These are phyloP conservation scores for Himalopsyche kuldschensis DNA, from an alignment of 2,888 invertebrate species.

Conservation along the genomic window DNA sequence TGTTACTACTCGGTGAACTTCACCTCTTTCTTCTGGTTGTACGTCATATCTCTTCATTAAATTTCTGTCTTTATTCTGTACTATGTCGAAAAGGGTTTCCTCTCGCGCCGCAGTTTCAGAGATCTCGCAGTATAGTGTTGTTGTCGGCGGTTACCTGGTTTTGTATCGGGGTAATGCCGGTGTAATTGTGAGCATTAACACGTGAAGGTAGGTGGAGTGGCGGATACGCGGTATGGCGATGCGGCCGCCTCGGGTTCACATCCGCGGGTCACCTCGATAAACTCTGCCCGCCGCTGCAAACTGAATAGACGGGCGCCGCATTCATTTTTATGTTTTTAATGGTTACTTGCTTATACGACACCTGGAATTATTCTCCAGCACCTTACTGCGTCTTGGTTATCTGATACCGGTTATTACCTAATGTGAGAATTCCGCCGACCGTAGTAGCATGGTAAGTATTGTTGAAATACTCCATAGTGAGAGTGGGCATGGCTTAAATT, in stretches of 20 bases:
- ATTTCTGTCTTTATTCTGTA: no score
- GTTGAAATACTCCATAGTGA: no score
- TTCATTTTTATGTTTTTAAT: background rate
- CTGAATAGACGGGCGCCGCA: background rate
- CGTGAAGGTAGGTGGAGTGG: slow-evolving; percentile 14
- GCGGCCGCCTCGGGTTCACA: slow-evolving; percentile 9
- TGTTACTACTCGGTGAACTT: no score
- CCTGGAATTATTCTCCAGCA: background rate
- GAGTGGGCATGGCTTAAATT: no score
- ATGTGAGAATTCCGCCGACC: no score
- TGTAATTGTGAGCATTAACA: slow-evolving; percentile 25
- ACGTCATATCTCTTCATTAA: no score
- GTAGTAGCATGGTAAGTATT: no score
- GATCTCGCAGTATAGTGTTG: background rate
- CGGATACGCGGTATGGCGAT: background rate
- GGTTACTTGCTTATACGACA: background rate
- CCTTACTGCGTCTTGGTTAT: background rate
- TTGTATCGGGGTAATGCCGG: background rate
- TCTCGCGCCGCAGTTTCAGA: background rate
- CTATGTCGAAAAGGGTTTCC: no score
- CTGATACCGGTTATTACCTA: background rate
- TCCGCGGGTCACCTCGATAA: slow-evolving; percentile 3
- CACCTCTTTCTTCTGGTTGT: no score
- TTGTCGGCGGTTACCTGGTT: background rate
- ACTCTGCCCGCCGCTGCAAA: background rate